A percentile compares a stretch with the other conserved stretches of the same genome.
Conservation (phyloP, 2,113 vertebrate species). For the Lasiurus borealis region DNA sequence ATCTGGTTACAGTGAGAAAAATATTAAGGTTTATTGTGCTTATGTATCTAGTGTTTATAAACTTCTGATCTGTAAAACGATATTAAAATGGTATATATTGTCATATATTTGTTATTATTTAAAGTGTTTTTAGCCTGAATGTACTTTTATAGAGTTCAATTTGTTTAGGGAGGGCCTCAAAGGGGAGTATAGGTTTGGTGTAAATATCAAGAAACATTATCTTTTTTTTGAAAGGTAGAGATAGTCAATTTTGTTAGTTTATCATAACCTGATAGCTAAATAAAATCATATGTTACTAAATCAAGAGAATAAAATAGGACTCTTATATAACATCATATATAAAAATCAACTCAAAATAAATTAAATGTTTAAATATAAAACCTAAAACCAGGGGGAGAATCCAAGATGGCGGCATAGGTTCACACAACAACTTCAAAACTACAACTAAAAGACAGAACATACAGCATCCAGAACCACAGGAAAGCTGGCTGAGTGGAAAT, state of each 20-base stretch:
- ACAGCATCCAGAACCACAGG: too few species aligned
- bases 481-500: too few species aligned
- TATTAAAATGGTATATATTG: not conserved
- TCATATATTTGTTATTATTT: not conserved
- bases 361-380: not conserved
- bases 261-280: not conserved
- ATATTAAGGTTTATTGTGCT: not conserved
- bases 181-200: not conserved
- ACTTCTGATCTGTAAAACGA: not conserved
- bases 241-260: not conserved
- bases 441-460: too few species aligned
- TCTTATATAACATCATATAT: not conserved
- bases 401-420: too few species aligned
- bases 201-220: not conserved
- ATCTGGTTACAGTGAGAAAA: not conserved
- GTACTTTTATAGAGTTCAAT: not conserved
- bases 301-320: not conserved
- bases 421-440: too few species aligned
- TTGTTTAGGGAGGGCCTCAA: not conserved
- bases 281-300: not conserved
- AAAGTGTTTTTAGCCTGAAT: not conserved
- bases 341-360: not conserved
- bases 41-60: not conserved
- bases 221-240: not conserved
- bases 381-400: not conserved